Percentiles rank a stretch among this genome's conserved stretches.
phyloP scores from a whole-genome alignment of 23 tunicate species.

The Halocynthia aurantium region DNA sequence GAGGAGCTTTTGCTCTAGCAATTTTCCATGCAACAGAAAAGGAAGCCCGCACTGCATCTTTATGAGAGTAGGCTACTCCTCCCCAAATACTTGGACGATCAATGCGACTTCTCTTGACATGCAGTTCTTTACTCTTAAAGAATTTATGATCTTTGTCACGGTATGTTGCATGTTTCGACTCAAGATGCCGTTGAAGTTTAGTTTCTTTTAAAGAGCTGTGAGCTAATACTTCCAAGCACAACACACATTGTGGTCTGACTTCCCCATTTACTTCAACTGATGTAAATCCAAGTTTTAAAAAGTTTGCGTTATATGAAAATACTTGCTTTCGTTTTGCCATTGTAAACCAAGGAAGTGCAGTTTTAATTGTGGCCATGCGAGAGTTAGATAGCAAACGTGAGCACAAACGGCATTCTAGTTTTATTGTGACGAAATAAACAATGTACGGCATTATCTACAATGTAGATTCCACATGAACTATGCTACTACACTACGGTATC shows the following conservation, averaged over 20 bases:
- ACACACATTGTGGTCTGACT: constrained; percentile 42
- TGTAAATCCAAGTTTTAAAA: constrained; percentile 37
- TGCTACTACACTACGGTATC: too few species aligned
- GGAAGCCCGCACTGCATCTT: constrained; percentile 36
- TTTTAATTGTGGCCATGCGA: neutral
- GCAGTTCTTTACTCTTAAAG: constrained; percentile 32
- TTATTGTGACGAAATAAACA: neutral
- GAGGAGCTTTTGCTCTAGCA: constrained; percentile 33
- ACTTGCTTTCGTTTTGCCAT: constrained; percentile 59
- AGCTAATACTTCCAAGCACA: constrained; percentile 42
- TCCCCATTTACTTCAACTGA: constrained; percentile 51
- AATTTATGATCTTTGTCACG: constrained; percentile 20
- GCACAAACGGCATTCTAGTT: constrained; percentile 1
- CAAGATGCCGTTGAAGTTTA: constrained; percentile 50
- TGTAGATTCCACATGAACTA: too few species aligned
- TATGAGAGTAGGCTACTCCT: constrained; percentile 26
- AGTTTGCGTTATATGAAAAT: constrained; percentile 24
- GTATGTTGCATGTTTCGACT: constrained; percentile 38
- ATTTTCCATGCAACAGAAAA: constrained; percentile 23
- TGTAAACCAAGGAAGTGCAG: constrained; percentile 1
- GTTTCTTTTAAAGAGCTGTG: constrained; percentile 47
- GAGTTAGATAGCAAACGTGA: constrained; percentile 1
- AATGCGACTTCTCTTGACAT: constrained; percentile 31
- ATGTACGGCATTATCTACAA: neutral
- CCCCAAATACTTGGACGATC: constrained; percentile 47